These are phyloP conservation scores for Lucilia sericata DNA, from an alignment of 1,140 invertebrate genomes.

Conservation along the genomic window DNA sequence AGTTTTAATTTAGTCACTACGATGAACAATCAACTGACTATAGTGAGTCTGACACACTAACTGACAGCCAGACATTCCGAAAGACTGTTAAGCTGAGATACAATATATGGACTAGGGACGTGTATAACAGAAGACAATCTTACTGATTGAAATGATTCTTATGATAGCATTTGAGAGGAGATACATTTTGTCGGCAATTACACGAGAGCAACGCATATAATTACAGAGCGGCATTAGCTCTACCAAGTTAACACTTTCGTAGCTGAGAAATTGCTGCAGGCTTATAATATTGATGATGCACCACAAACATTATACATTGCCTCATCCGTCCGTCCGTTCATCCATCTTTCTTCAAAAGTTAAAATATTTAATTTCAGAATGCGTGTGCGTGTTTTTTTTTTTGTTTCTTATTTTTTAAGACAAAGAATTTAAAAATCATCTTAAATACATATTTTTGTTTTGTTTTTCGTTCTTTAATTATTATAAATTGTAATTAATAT, in stretches of 20 bases:
- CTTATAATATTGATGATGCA: constrained; percentile 65
- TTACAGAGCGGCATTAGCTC: constrained; percentile 66
- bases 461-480: background rate
- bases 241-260: constrained; percentile 68
- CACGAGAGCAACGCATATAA: constrained; percentile 52
- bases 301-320: background rate
- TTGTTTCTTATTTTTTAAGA: background rate
- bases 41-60: background rate
- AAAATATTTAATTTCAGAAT: background rate
- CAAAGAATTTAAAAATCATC: background rate
- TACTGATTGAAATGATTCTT: background rate
- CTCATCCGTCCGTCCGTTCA: background rate
- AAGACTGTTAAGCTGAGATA: too few species aligned
- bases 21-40: background rate
- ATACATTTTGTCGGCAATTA: constrained; percentile 48
- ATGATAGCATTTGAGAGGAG: constrained; percentile 18
- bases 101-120: too few species aligned
- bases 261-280: constrained; percentile 65
- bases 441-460: background rate
- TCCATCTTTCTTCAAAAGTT: background rate
- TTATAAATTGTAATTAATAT: constrained; percentile 34
- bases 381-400: background rate
- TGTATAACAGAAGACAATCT: background rate
- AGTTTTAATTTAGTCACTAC: constrained; percentile 24
- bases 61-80: background rate